Percentiles rank a stretch among this genome's conserved stretches.
phyloP scores from a whole-genome alignment of 2,888 invertebrate species.

The Thymelicus lineola region DNA sequence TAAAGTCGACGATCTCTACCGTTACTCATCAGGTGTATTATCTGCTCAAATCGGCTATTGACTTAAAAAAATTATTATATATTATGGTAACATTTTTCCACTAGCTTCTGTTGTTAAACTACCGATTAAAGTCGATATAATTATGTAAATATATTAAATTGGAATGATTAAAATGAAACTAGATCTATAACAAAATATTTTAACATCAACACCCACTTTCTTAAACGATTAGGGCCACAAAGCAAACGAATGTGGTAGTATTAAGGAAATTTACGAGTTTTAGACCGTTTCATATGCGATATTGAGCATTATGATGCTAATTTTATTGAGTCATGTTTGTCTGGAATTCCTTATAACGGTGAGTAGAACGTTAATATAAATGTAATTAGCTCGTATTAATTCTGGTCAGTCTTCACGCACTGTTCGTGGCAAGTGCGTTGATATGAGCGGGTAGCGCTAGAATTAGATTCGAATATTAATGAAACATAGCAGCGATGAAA shows the following conservation, averaged over 20 bases:
- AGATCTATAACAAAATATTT: conserved; percentile 18
- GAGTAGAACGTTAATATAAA: conserved; percentile 49
- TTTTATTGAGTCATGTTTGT: conserved; percentile 50
- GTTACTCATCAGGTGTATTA: too few relatives aligned
- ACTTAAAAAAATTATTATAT: background rate
- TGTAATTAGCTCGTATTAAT: conserved; percentile 55
- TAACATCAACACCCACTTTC: conserved; percentile 15
- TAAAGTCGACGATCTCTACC: too few relatives aligned
- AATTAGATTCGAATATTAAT: conserved; percentile 69
- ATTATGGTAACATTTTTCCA: background rate
- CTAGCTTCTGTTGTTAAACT: background rate
- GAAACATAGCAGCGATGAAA: conserved; percentile 75
- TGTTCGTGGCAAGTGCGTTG: conserved; percentile 41
- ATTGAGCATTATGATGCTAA: conserved; percentile 62
- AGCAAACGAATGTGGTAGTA: conserved; percentile 10
- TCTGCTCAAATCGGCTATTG: too few relatives aligned
- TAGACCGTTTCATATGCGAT: conserved; percentile 52
- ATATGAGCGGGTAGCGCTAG: conserved; percentile 42
- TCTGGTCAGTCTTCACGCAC: conserved; percentile 48
- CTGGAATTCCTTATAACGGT: conserved; percentile 48
- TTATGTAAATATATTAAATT: conserved; percentile 3
- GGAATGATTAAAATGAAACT: conserved; percentile 22
- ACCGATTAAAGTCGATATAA: background rate
- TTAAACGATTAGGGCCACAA: conserved; percentile 28
- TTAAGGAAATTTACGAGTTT: conserved; percentile 27